phyloP scores from a whole-genome alignment of 2,888 invertebrate species.

The Protula sp. region DNA sequence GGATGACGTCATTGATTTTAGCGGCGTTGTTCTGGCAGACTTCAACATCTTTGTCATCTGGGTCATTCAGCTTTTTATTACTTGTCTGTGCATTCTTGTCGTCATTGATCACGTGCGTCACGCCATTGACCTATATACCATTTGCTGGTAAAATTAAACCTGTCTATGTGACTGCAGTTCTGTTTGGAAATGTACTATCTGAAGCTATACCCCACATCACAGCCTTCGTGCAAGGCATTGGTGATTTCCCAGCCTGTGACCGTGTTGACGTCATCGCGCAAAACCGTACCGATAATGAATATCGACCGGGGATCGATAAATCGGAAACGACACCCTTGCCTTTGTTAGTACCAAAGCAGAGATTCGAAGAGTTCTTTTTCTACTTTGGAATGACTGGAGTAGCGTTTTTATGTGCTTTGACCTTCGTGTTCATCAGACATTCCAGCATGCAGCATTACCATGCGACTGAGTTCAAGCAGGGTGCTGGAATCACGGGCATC shows the following conservation, averaged over 20 bases:
- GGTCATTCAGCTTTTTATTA: conserved; percentile 15
- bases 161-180: conserved; percentile 14
- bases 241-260: conserved; percentile 2
- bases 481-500: background rate
- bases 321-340: background rate
- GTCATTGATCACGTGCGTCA: conserved; percentile 10
- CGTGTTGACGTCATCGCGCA: background rate
- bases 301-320: background rate
- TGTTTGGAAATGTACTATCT: conserved; percentile 16
- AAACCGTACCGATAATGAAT: background rate
- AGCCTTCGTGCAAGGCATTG: conserved; percentile 17
- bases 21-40: conserved; percentile 16
- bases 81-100: conserved; percentile 13
- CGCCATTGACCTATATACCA: conserved; percentile 15
- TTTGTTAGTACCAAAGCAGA: background rate
- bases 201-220: conserved; percentile 17
- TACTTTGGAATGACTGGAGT: conserved; percentile 6
- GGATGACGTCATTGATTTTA: conserved; percentile 6
- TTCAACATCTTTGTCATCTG: background rate
- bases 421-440: conserved; percentile 10
- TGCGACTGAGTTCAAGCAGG: background rate
- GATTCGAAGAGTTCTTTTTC: background rate
- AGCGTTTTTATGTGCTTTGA: conserved; percentile 3
- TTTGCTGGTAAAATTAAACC: conserved; percentile 12
- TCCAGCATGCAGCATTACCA: background rate